Base-by-base conservation (phyloP, 2,797 vertebrate genomes). In the Smutsia gigantea region DNA sequence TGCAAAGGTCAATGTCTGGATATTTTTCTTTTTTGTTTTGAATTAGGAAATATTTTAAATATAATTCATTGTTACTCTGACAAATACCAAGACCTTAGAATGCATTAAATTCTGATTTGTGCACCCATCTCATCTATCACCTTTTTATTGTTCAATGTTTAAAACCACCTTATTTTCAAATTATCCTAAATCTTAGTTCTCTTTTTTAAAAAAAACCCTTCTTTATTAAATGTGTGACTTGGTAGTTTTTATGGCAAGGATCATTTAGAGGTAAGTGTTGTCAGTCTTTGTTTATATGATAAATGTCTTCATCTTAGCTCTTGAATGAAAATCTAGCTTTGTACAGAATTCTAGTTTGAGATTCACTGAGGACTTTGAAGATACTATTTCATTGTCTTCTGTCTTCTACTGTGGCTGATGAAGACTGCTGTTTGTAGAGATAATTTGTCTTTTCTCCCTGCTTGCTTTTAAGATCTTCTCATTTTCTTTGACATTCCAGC, bases 11-110 rank as follows among this genome's bases (percentile, higher is more conserved):
- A 78, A 7, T 9, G 17, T 55, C 49, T 95, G 57, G 34, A 39
- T 93, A 78, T n/a, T 86, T 92, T 51, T 95, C 57, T 46, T 61
- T 66, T 93, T 85, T 78, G 68, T 88, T 97, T 78, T 91, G 46
- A 93, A 95, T 78, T 42, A 68, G 6, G 49, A 93, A 77, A 90
- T 85, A 71, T 74, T 94, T 96, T 84, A 84, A 88, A 91, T 74
- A 87, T 39, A 78, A 51, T 59, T 91, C 85, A 72, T 55, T 83
- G 64, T 83, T 87, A 49, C 69, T 95, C 81, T 71, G 63, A 42
- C 94, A 94, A 98, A 95, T 90, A 87, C 3, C 37, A 89, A 92
- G 49, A 85, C 42, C 57, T 90, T n/a, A 91, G 71, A 92, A 87
- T 53, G 51, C 85, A 55, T 78, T 90, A 39, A 79, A 64, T 78